Evolutionary conservation across 2,888 invertebrate genomes (phyloP), one percentile per base, ranked within the genome.

Genomic region (Meiosimyza platycephala): DNA sequence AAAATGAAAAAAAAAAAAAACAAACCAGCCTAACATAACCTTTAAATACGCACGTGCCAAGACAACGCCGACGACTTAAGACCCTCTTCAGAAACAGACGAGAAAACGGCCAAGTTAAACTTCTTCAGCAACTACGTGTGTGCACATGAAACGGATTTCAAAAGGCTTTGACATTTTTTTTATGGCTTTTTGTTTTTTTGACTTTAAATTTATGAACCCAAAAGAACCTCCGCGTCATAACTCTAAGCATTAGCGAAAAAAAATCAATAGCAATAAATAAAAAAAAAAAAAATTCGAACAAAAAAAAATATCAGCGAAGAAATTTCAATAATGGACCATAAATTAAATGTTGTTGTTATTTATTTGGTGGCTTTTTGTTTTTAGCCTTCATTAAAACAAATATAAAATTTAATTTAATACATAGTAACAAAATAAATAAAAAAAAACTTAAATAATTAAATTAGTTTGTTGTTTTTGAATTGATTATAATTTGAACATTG

Each of bases 151-250:
- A 28, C 9, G 40, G 28, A 60, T 60, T 33, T 60, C n/a, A 54
- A 13, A 40, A 67, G 55, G 66, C 66, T 67, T 67, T 55, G 54
- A 67, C 55, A 67, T 40, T 67, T 55, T 66, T 67, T 63, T 16
- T 18, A 12, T 64, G 50, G 48, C 28, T 55, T 40, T 47, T 54
- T 47, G 12, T 28, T 28, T 28, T 47, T 33, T 28, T 6, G 54
- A 40, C 40, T 9, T 40, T 40, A 67, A 67, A 67, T 67, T 67
- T 67, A 67, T 67, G 66, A 55, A 54, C 64, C 18, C 52, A 22
- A 60, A 28, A 60, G 59, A 28, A 11, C 12, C 59, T 28, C 59
- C 59, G 59, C 59, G 28, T 60, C 28, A 60, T 60, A 60, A 60
- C 28, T 28, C 28, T 60, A 28, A 60, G 59, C 59, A 60, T 60